Evolutionary conservation across 2,113 vertebrate genomes (phyloP).

Genomic region (Grallaria varia): DNA sequence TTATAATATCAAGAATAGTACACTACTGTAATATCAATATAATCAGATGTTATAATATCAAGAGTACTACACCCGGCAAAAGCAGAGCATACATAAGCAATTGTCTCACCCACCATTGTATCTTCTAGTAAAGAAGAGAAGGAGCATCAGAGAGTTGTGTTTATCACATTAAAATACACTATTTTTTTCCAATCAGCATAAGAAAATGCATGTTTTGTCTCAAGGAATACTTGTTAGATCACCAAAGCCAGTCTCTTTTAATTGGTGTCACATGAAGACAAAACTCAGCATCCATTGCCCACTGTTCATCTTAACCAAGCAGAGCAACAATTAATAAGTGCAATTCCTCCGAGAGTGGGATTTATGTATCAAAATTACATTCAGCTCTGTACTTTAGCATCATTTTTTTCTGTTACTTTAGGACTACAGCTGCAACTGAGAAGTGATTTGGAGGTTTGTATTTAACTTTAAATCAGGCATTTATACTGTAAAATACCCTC

Average conservation of each 20-base stretch:
- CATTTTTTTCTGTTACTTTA: not conserved
- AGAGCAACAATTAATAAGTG: not conserved
- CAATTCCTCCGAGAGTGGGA: not conserved
- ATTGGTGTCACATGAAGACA: not conserved
- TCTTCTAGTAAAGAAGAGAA: not conserved
- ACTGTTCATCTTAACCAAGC: not conserved
- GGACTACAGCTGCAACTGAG: not conserved
- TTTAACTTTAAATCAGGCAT: not conserved
- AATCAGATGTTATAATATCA: not conserved
- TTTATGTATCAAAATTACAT: not conserved
- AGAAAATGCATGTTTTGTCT: not conserved
- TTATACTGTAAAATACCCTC: not conserved
- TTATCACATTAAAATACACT: not conserved
- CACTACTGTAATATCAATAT: no score
- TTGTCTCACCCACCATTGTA: not conserved
- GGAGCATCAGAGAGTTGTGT: not conserved
- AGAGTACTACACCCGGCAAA: not conserved
- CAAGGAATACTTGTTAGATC: not conserved
- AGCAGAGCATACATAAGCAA: not conserved
- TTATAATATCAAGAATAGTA: not conserved
- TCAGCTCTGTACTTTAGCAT: not conserved
- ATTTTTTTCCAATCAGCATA: not conserved
- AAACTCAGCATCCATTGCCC: not conserved
- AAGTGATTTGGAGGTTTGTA: not conserved
- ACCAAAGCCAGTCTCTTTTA: not conserved